Conservation (phyloP, 2,888 invertebrate genomes). For the Cephus spinipes region DNA sequence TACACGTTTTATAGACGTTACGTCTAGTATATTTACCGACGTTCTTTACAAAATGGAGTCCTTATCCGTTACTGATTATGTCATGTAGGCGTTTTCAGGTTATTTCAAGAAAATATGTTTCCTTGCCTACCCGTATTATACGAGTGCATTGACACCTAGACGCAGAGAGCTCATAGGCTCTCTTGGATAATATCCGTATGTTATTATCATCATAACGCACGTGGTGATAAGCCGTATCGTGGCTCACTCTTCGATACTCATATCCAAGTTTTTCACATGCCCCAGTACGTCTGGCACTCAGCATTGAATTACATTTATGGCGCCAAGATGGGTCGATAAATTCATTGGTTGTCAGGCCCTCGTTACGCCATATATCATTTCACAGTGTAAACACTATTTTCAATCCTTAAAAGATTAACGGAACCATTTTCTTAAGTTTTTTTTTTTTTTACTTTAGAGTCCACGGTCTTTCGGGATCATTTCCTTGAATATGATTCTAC, state of each 20-base stretch:
- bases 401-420: not conserved
- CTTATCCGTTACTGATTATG: not conserved
- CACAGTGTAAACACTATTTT: not conserved
- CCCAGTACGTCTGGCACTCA: not conserved
- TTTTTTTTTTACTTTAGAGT: not conserved
- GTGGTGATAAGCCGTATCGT: not conserved
- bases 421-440: not conserved
- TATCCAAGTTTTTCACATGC: constrained; percentile 8
- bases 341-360: constrained; percentile 15
- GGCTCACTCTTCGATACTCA: constrained; percentile 8
- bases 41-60: not conserved
- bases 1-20: not conserved
- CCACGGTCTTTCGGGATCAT: not conserved
- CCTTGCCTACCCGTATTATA: not conserved
- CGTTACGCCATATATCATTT: not conserved
- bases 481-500: not conserved
- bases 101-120: not conserved
- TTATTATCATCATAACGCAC: not conserved
- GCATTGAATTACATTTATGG: constrained; percentile 17
- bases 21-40: not conserved
- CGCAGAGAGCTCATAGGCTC: not conserved
- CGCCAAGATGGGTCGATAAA: constrained; percentile 14
- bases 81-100: not conserved
- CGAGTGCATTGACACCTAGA: not conserved
- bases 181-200: not conserved